Evolutionary conservation across 1,140 invertebrate species (phyloP).

Genomic region (Hylaeus anthracinus): DNA sequence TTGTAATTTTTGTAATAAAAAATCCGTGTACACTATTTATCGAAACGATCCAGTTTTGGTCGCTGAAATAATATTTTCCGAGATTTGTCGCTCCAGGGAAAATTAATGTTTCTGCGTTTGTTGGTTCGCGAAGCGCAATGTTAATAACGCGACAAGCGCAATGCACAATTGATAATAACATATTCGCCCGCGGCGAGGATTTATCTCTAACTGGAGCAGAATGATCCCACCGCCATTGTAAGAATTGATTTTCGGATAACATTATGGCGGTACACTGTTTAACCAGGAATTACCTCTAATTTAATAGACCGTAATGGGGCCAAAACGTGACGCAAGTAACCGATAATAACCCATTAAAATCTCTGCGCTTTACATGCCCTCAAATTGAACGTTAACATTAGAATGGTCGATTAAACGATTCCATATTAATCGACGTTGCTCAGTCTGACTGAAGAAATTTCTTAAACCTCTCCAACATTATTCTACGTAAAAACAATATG

Average conservation of each 20-base stretch:
- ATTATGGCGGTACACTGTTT: conserved; percentile 41
- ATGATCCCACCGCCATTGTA: conserved; percentile 2
- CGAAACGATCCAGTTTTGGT: too few relatives aligned
- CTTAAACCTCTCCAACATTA: too few relatives aligned
- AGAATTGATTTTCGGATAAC: conserved; percentile 47
- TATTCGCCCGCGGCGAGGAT: not conserved
- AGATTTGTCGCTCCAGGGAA: too few relatives aligned
- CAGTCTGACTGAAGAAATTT: not conserved
- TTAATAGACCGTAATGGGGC: conserved; percentile 52
- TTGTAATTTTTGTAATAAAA: too few relatives aligned
- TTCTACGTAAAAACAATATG: too few relatives aligned
- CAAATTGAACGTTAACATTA: conserved; percentile 47
- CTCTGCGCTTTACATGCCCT: conserved; percentile 30
- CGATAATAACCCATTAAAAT: conserved; percentile 52
- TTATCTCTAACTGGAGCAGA: not conserved
- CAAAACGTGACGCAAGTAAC: conserved; percentile 51
- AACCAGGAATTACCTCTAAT: conserved; percentile 53
- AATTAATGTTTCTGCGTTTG: too few relatives aligned
- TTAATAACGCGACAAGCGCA: too few relatives aligned
- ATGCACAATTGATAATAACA: too few relatives aligned
- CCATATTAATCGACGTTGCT: not conserved
- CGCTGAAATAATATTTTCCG: too few relatives aligned
- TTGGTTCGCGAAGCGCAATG: too few relatives aligned
- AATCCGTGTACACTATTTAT: not conserved
- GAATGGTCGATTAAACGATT: conserved; percentile 16